Evolutionary conservation across 2,113 vertebrate species (phyloP).

Genomic region (Dipodomys merriami): DNA sequence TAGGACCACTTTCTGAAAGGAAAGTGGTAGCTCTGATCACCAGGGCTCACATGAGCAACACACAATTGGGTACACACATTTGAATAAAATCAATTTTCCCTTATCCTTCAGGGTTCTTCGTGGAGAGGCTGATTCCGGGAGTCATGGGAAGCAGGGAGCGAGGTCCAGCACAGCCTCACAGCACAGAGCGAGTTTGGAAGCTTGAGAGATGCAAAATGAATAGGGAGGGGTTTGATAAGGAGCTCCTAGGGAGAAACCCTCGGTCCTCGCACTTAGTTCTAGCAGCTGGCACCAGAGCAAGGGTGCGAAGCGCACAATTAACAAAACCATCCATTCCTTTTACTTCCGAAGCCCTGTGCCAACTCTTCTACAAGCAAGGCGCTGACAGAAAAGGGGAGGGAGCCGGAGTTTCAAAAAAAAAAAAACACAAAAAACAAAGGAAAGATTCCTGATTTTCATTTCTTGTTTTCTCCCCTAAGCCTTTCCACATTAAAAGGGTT

Average conservation of each 20-base stretch:
- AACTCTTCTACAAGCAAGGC: conserved; percentile 47
- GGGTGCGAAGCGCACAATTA: neutral
- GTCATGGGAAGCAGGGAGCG: conserved; percentile 7
- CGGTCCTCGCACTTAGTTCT: neutral
- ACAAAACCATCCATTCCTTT: conserved; percentile 43
- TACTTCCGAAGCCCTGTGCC: conserved; percentile 50
- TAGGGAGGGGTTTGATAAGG: neutral
- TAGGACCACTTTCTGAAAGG: conserved; percentile 85
- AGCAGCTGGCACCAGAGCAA: neutral
- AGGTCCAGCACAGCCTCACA: neutral
- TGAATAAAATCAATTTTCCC: conserved; percentile 85
- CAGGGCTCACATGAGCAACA: conserved; percentile 87
- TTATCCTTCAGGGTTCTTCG: conserved; percentile 64
- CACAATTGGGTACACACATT: conserved; percentile 82
- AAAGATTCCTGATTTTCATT: conserved; percentile 82
- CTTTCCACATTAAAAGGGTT: conserved; percentile 87
- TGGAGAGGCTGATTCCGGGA: conserved; percentile 42
- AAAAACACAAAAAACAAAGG: conserved; percentile 71
- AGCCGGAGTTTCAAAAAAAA: conserved; percentile 80
- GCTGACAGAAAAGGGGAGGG: neutral
- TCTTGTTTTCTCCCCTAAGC: conserved; percentile 83
- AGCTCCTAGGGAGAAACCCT: neutral
- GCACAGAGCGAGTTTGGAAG: neutral
- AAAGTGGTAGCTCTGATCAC: conserved; percentile 85
- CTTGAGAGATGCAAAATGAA: neutral